Evolutionary conservation across 2,113 vertebrate genomes (phyloP).

Genomic region (Onychostoma macrolepis): DNA sequence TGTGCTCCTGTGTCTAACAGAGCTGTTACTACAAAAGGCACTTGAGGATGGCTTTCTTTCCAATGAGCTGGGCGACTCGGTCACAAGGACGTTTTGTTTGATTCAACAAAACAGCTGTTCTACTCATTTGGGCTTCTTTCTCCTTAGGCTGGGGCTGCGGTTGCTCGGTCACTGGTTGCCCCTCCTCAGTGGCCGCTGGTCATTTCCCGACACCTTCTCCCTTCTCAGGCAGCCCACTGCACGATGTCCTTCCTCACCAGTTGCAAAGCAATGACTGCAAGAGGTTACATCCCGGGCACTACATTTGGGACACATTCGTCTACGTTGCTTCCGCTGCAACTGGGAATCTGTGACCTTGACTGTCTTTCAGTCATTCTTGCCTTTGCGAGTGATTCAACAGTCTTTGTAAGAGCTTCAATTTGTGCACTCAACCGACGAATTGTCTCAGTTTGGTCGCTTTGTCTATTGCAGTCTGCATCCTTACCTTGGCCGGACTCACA

Average conservation of each 20-base stretch:
- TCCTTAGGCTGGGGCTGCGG: background rate
- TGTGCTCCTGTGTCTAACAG: background rate
- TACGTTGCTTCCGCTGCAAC: background rate
- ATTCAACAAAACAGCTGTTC: background rate
- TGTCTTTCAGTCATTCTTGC: background rate
- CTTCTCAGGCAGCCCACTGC: background rate
- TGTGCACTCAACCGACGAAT: background rate
- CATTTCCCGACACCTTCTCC: background rate
- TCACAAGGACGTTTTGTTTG: background rate
- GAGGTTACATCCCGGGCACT: background rate
- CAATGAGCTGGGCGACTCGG: background rate
- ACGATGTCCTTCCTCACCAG: background rate
- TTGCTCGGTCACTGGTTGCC: background rate
- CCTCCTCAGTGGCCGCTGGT: background rate
- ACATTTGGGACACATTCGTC: background rate
- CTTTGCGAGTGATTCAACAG: background rate
- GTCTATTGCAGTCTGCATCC: rapidly evolving
- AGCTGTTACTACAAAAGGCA: background rate
- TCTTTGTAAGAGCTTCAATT: background rate
- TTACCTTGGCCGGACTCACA: background rate
- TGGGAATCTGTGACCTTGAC: background rate
- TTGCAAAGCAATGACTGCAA: background rate
- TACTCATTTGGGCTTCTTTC: background rate
- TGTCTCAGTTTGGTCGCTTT: background rate
- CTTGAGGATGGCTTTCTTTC: background rate